phyloP scores from a whole-genome alignment of 2,113 vertebrate genomes.

The Raja brachyura region DNA sequence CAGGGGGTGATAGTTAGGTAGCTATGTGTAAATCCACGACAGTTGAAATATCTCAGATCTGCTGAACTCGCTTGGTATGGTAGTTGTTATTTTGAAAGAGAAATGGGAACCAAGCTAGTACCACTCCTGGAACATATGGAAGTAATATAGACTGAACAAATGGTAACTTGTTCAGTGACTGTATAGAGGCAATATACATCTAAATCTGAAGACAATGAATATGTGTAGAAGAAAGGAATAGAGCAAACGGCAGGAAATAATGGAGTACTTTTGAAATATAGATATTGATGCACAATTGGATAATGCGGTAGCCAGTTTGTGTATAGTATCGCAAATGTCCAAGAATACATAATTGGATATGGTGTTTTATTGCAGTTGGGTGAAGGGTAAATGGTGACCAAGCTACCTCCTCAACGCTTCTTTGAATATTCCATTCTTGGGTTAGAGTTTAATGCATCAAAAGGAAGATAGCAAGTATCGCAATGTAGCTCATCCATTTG shows the following conservation, averaged over 20 bases:
- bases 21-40: no score
- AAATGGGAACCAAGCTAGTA: no score
- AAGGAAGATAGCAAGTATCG: background rate
- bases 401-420: background rate
- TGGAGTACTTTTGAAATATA: background rate
- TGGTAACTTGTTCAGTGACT: background rate
- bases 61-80: no score
- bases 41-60: no score
- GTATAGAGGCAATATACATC: background rate
- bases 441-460: background rate
- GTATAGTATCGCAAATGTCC: background rate
- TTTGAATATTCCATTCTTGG: background rate
- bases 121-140: background rate
- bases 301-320: background rate
- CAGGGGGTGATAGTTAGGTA: no score
- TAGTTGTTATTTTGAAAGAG: no score
- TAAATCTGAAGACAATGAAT: background rate
- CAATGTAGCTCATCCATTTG: background rate
- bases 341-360: background rate
- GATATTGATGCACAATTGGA: background rate
- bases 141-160: background rate
- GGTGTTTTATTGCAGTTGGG: background rate
- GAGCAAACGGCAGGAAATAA: background rate
- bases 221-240: background rate
- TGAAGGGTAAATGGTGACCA: background rate